A percentile compares a stretch with the other conserved stretches of the same genome.
phyloP scores from a whole-genome alignment of 2,888 invertebrate species.

The Drosophila yooni region DNA sequence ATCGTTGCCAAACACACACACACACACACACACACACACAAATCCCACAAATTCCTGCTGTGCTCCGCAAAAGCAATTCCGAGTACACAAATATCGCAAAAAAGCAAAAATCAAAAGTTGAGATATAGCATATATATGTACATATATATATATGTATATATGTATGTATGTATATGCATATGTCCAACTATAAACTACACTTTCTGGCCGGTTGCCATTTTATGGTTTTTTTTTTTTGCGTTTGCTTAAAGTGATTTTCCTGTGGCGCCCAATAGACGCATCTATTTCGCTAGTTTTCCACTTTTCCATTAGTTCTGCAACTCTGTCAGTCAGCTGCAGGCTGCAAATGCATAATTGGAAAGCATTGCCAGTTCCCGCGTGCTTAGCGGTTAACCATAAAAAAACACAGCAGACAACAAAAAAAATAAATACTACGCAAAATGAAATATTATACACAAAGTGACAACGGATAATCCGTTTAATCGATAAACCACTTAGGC shows the following conservation, averaged over 20 bases:
- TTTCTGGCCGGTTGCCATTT: conserved; percentile 54
- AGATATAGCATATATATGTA: background rate
- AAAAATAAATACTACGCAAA: background rate
- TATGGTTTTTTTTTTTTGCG: conserved; percentile 5
- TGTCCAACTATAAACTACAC: conserved; percentile 32
- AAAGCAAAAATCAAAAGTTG: background rate
- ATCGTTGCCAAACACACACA: conserved; percentile 2
- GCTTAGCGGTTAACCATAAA: conserved; percentile 27
- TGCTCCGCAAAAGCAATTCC: conserved; percentile 17
- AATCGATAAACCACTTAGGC: conserved; percentile 45
- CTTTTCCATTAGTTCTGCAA: conserved; percentile 30
- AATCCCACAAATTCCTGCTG: conserved; percentile 4
- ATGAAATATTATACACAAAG: background rate
- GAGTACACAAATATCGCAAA: background rate
- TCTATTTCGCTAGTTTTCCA: conserved; percentile 16
- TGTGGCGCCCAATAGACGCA: conserved; percentile 22
- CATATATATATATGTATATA: too few relatives aligned
- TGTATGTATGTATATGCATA: background rate
- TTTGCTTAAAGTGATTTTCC: background rate
- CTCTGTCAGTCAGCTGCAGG: background rate
- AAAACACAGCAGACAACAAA: background rate
- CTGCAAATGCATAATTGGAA: conserved; percentile 35
- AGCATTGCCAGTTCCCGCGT: conserved; percentile 26
- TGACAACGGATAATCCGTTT: conserved; percentile 15
- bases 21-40: conserved; percentile 3